A percentile compares a stretch with the other conserved stretches of the same genome.
Conservation (phyloP, 2,113 vertebrate genomes). For the Chionis minor region DNA sequence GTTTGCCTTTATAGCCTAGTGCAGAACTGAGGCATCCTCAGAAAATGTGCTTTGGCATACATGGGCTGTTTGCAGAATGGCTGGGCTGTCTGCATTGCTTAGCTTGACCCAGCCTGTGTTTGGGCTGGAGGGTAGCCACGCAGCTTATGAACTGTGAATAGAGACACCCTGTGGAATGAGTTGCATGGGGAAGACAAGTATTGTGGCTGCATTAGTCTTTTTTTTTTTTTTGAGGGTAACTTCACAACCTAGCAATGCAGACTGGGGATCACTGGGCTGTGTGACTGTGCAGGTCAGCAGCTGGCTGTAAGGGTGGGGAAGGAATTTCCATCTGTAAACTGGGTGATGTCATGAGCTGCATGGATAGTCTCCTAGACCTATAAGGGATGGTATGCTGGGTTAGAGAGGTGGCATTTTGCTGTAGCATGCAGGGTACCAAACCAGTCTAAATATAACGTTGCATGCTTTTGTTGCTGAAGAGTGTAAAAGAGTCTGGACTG, state of each 20-base stretch:
- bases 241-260: not conserved
- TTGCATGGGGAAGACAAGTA: not conserved
- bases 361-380: not conserved
- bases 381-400: constrained; percentile 43
- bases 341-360: not conserved
- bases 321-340: not conserved
- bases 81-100: constrained; percentile 38
- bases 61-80: constrained; percentile 16
- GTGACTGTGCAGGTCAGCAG: not conserved
- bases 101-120: constrained; percentile 60
- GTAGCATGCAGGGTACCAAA: not conserved
- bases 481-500: not conserved
- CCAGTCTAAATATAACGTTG: constrained; percentile 13
- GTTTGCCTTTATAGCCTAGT: not conserved
- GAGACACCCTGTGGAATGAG: constrained; percentile 24
- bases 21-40: constrained; percentile 13
- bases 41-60: constrained; percentile 49
- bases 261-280: not conserved
- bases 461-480: not conserved
- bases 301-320: not conserved
- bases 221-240: not conserved
- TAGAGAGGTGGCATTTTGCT: constrained; percentile 17
- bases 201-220: not conserved
- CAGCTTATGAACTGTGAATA: constrained; percentile 47
- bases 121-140: constrained; percentile 51